These are phyloP conservation scores for Aphidius colemani DNA, from an alignment of 2,888 invertebrate genomes.

Conservation along the genomic window DNA sequence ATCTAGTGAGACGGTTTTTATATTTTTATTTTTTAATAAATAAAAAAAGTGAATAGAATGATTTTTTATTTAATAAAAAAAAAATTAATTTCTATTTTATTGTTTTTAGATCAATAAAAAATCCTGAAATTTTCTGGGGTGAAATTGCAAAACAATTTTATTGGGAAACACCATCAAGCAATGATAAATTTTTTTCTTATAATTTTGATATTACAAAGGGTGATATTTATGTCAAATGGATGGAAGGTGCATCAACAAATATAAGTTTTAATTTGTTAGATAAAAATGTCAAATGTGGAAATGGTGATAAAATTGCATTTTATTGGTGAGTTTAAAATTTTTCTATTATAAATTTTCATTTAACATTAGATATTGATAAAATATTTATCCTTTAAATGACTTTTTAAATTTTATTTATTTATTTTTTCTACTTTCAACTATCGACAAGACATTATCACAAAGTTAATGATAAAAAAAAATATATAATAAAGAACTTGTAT, in stretches of 20 bases:
- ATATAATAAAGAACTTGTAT: no score
- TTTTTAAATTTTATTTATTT: no score
- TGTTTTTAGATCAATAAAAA: conserved; percentile 71
- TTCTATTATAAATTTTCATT: background rate
- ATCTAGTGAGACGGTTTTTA: background rate
- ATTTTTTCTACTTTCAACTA: no score
- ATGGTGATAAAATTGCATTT: conserved; percentile 89
- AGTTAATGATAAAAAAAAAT: no score
- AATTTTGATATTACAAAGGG: conserved; percentile 92
- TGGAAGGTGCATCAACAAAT: conserved; percentile 94
- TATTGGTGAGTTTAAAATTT: conserved; percentile 80
- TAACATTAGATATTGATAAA: background rate
- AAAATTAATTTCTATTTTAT: background rate
- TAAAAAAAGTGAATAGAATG: background rate
- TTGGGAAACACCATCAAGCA: conserved; percentile 82
- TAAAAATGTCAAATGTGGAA: conserved; percentile 84
- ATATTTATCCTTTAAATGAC: no score
- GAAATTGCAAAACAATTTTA: conserved; percentile 91
- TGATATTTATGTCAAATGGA: conserved; percentile 89
- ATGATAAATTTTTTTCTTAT: conserved; percentile 80
- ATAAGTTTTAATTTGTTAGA: conserved; percentile 95
- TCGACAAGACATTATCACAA: no score
- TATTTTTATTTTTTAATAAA: background rate
- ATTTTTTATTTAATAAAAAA: no score
- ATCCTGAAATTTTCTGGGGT: conserved; percentile 92